A percentile compares a stretch with the other conserved stretches of the same genome.
phyloP scores from a whole-genome alignment of 2,888 invertebrate genomes.

The Cataglyphis rosenhaueri region DNA sequence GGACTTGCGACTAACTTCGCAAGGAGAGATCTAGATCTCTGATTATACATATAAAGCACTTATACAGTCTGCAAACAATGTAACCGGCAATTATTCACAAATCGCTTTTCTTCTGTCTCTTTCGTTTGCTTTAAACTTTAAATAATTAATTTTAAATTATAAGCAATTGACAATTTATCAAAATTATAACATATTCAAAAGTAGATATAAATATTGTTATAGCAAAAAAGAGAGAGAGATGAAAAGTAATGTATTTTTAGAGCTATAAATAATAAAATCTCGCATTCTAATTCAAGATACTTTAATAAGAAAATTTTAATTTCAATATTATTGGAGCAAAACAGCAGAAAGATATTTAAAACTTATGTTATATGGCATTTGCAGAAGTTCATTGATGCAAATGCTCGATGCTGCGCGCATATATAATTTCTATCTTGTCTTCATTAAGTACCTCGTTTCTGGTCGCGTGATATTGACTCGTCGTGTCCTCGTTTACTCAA shows the following conservation, averaged over 20 bases:
- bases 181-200: not conserved
- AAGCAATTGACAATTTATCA: not conserved
- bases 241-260: not conserved
- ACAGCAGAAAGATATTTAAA: not conserved
- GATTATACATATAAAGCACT: not conserved
- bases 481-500: conserved; percentile 29
- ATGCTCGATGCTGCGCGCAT: conserved; percentile 1
- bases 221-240: too few relatives aligned
- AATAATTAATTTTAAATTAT: not conserved
- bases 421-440: conserved; percentile 40
- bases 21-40: not conserved
- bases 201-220: not conserved
- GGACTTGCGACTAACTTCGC: conserved; percentile 22
- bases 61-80: conserved; percentile 2
- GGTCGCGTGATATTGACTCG: conserved; percentile 55
- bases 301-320: conserved; percentile 4
- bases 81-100: not conserved
- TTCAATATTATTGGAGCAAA: not conserved
- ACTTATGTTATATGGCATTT: not conserved
- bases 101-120: not conserved
- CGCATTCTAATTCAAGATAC: not conserved
- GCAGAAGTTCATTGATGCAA: conserved; percentile 9
- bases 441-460: conserved; percentile 62
- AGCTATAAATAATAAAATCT: not conserved
- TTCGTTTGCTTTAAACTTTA: not conserved